These are phyloP conservation scores for Saguinus imperator DNA, from an alignment of 2,113 vertebrate species.

Conservation along the genomic window DNA sequence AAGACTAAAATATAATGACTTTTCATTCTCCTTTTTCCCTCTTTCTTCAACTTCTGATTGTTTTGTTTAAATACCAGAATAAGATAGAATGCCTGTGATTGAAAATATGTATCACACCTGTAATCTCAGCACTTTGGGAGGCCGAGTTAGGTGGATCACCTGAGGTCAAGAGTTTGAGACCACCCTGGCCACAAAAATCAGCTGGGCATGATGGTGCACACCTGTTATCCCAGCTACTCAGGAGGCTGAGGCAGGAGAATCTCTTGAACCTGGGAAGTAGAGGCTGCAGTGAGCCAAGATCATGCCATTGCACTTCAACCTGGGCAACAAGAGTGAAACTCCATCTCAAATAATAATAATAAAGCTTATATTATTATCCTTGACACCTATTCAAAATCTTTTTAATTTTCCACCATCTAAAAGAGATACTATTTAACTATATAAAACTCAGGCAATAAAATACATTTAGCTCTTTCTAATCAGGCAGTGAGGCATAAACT, in stretches of 20 bases:
- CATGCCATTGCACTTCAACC: no score
- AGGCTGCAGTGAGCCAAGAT: no score
- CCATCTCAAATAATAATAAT: neutral
- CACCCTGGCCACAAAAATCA: no score
- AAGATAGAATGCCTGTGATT: neutral
- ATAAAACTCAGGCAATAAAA: slow-evolving; percentile 99
- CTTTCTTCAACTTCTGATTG: neutral
- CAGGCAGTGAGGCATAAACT: slow-evolving; percentile 99
- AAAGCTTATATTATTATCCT: neutral
- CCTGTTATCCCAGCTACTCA: no score
- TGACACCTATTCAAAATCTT: neutral
- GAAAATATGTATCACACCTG: neutral
- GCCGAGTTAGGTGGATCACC: no score
- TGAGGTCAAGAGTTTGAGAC: no score
- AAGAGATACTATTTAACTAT: slow-evolving; percentile 94
- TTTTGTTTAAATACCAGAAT: neutral
- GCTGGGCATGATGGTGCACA: no score
- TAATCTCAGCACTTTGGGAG: no score
- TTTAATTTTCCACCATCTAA: slow-evolving; percentile 83
- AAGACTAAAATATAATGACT: neutral
- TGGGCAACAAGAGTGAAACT: no score
- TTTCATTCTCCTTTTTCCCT: neutral
- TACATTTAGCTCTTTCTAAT: slow-evolving; percentile 99
- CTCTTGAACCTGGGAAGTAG: no score
- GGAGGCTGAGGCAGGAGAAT: no score